Base-by-base conservation (phyloP, 2,797 vertebrate genomes). In the Spinus olivaceus region DNA sequence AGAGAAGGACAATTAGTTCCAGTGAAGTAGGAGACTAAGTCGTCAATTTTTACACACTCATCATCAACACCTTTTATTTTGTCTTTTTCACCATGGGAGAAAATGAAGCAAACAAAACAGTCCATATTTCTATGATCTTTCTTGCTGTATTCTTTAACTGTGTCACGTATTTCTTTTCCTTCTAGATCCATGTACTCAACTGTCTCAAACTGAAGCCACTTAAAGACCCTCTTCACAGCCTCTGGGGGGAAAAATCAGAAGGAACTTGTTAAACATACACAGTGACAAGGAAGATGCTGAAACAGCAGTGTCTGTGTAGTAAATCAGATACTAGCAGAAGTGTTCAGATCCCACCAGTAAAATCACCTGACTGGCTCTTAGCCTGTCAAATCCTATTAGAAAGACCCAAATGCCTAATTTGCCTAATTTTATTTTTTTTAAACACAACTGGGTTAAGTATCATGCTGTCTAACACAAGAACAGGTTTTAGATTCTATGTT, bases 81-180 rank as follows among this genome's bases (percentile, higher is more conserved):
- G 49, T 61, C 79, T 81, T 91, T 96, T 72, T 92, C 81, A 56
- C 95, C 97, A 44, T 95, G 96, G 25, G 94, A 96, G 63, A 97
- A 91, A 86, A 97, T 81, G 89, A 96, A 96, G 86, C 97, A 97
- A 81, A 96, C 50, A 37, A 97, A 97, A 81, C 95, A 95, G 90
- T 97, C 96, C 93, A 94, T 96, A 54, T 95, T 86, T 60, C 69
- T 88, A 3, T 96, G 94, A 73, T 95, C 88, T 77, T 80, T 97
- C 56, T 86, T 82, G 77, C 90, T 94, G 78, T 97, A 97, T 41
- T 83, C 77, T 91, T 95, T 25, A 61, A 96, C 32, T 88, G 54
- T 94, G 1, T 47, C 42, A 30, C 22, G 18, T 23, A 97, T 67
- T 73, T 94, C 6, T 35, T 82, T 10, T 71, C 72, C 89, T 86